Evolutionary conservation across 2,113 vertebrate species (phyloP).

Genomic region (Guaruba guarouba): DNA sequence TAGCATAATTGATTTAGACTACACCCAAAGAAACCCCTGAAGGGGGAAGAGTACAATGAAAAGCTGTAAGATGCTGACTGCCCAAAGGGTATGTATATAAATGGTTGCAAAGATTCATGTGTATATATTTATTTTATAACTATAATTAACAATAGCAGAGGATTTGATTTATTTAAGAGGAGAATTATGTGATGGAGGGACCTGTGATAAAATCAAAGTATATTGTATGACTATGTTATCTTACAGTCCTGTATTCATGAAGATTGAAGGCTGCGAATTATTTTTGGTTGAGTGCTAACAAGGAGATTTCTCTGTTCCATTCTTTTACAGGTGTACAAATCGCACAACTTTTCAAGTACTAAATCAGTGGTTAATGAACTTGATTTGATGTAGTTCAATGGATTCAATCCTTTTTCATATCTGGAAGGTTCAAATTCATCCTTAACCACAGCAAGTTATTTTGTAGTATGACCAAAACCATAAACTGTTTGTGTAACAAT

Average conservation of each 20-base stretch:
- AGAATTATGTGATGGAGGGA: neutral
- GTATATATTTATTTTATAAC: neutral
- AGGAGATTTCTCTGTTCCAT: neutral
- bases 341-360: neutral
- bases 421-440: neutral
- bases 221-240: neutral
- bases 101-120: neutral
- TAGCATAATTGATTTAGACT: neutral
- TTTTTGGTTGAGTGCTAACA: neutral
- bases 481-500: neutral
- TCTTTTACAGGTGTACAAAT: neutral
- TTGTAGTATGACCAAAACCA: neutral
- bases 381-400: neutral
- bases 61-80: neutral
- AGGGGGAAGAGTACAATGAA: neutral
- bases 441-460: neutral
- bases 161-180: neutral
- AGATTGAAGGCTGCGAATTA: neutral
- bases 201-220: neutral
- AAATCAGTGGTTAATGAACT: neutral
- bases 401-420: neutral
- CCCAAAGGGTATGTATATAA: neutral
- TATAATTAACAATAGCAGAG: neutral
- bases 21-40: neutral
- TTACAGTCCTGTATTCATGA: neutral